Base-by-base conservation (phyloP, 2,797 vertebrate species). In the Malacoctenus gilli region DNA sequence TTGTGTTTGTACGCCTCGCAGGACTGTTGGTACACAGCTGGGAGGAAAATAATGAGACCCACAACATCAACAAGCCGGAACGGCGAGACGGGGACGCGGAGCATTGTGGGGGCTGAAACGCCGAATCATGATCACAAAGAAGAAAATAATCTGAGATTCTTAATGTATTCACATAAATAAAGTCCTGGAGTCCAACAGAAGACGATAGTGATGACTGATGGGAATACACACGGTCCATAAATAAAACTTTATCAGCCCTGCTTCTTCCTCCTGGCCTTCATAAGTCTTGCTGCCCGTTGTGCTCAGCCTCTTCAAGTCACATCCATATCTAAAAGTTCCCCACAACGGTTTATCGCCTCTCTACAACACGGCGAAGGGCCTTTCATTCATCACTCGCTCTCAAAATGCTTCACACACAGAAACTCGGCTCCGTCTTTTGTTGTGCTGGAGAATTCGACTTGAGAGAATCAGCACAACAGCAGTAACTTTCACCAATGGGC, bases 1-100 rank as follows among this genome's bases (percentile, higher is more conserved):
- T 59, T 79, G 50, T 91, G 90, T 68, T 88, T 87, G 80, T 92
- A 90, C 2, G 89, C 90, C 63, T 92, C 92, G 12, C 92, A 93
- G 5, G 92, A 93, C 25, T 80, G 73, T 55, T 92, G 84, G 23
- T 89, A 89, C 75, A 91, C 87, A 15, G 92, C 92, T 72, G 68
- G 54, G 37, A 35, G 53, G 52, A 23, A 61, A 35, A 75, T 22
- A 66, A 76, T 37, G 21, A 62, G 42, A 59, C 53, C 40, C 68
- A 43, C 43, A 46, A 39, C 23, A 22, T 49, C 49, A 41, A 44
- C 36, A 48, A 8, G 40, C n/a, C 28, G 2, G 3, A 30, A 39
- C 46, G 32, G 39, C 1, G 25, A 37, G 18, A 22, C 25, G 22
- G 16, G 16, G 42, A 23, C 48, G 31, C 23, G 36, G 40, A 38